These are phyloP conservation scores for Oreochromis spilurus DNA, from an alignment of 2,113 vertebrate species.

Conservation along the genomic window DNA sequence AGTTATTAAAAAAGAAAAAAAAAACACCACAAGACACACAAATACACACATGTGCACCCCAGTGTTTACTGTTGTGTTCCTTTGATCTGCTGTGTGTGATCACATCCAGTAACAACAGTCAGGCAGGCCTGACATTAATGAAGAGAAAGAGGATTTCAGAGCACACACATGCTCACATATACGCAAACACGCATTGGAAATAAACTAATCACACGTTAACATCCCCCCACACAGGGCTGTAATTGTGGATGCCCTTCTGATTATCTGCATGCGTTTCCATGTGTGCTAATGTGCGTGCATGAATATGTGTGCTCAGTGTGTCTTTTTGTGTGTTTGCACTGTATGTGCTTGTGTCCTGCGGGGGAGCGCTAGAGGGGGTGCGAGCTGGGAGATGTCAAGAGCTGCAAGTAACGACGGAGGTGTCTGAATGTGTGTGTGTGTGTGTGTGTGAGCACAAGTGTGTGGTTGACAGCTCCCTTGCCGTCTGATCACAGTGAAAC, in stretches of 20 bases:
- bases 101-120: conserved; percentile 14
- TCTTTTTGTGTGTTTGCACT: background rate
- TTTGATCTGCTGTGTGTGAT: conserved; percentile 47
- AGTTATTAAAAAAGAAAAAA: background rate
- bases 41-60: background rate
- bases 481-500: conserved; percentile 67
- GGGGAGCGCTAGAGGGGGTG: conserved; percentile 57
- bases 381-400: conserved; percentile 65
- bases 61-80: conserved; percentile 17
- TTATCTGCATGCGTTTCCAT: background rate
- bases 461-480: conserved; percentile 59
- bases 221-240: conserved; percentile 5
- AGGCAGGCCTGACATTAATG: conserved; percentile 43
- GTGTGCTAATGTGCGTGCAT: background rate
- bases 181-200: background rate
- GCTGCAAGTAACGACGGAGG: conserved; percentile 57
- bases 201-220: conserved; percentile 29
- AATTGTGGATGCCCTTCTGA: conserved; percentile 46
- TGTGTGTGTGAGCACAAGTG: conserved; percentile 11
- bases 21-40: background rate
- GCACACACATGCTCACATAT: background rate
- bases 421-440: conserved; percentile 36
- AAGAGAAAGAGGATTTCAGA: conserved; percentile 18
- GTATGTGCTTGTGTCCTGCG: conserved; percentile 44
- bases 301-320: background rate